Percentiles rank a stretch among this genome's conserved stretches.
phyloP scores from a whole-genome alignment of 2,888 invertebrate species.

The Lycaena phlaeas region DNA sequence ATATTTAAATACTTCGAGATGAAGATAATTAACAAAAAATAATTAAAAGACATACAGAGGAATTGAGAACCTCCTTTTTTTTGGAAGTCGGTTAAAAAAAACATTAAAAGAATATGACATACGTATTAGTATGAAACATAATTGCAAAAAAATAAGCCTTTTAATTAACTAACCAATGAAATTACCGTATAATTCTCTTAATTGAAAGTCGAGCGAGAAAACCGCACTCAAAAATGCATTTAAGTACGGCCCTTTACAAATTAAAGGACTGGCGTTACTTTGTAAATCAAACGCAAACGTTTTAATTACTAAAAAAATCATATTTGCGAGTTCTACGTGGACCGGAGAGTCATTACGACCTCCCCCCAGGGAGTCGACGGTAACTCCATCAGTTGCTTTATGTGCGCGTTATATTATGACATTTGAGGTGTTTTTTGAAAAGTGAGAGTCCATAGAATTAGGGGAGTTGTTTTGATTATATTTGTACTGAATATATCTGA shows the following conservation, averaged over 20 bases:
- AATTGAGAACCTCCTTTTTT: too few species aligned
- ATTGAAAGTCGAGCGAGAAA: constrained; percentile 10
- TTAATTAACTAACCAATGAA: constrained; percentile 5
- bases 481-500: too few species aligned
- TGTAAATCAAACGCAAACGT: constrained; percentile 41
- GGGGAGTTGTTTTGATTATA: too few species aligned
- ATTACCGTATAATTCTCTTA: constrained; percentile 2
- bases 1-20: too few species aligned
- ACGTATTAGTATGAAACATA: too few species aligned
- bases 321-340: constrained; percentile 39
- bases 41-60: too few species aligned
- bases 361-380: not conserved
- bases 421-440: not conserved
- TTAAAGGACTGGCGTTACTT: constrained; percentile 34
- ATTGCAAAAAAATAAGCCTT: not conserved
- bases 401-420: not conserved
- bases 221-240: constrained; percentile 16
- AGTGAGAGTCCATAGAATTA: not conserved
- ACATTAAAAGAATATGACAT: too few species aligned
- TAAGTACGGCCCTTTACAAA: constrained; percentile 30
- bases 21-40: too few species aligned
- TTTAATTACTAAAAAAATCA: constrained; percentile 53
- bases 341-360: constrained; percentile 19
- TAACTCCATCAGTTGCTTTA: constrained; percentile 33
- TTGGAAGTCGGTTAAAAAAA: too few species aligned